Evolutionary conservation across 2,888 invertebrate genomes (phyloP), one percentile per base, ranked within the genome.

Genomic region (Drosophila macrospina): DNA sequence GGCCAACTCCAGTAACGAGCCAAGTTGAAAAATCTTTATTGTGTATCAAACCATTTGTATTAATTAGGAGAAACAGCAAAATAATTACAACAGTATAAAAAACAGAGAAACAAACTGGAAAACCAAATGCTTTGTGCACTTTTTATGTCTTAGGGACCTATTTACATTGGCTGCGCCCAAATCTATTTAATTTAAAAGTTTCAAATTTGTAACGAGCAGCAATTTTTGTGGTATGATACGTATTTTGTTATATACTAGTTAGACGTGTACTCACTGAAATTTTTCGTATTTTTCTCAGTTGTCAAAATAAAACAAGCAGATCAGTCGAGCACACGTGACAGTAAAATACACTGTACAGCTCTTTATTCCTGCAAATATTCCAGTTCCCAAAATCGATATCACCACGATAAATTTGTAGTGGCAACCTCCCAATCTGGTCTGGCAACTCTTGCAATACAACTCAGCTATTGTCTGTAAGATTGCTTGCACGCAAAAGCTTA

Each of bases 21-120:
- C 88, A 88, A 85, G 88, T 85, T 85, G 87, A 85, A 86, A 86
- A 88, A 85, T 89, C 88, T 86, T 87, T 86, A 87, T 89, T 86
- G 86, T 89, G 80, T 86, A 86, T 89, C 86, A 89, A 86, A 89
- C 90, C 90, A 89, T 89, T 89, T 89, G 89, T 89, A 90, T 89
- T 89, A 89, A 89, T 89, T 89, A 89, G 89, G 90, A 89, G 62
- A 80, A 73, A 83, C 88, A 77, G 80, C 80, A 86, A 83, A 83
- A 83, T 88, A 88, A 83, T 83, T 83, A 87, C 82, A 84, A 89
- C 78, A 78, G 86, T 78, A 78, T 69, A 72, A 73, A 80, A 61
- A 70, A 26, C 16, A 47, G 26, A 60, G 24, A 45, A 62, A 64
- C 59, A 64, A 80, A 77, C 51, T 48, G 32, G 47, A 6, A 61